Conservation (phyloP, 2,888 invertebrate genomes). For the Caenorhabditis sp. region DNA sequence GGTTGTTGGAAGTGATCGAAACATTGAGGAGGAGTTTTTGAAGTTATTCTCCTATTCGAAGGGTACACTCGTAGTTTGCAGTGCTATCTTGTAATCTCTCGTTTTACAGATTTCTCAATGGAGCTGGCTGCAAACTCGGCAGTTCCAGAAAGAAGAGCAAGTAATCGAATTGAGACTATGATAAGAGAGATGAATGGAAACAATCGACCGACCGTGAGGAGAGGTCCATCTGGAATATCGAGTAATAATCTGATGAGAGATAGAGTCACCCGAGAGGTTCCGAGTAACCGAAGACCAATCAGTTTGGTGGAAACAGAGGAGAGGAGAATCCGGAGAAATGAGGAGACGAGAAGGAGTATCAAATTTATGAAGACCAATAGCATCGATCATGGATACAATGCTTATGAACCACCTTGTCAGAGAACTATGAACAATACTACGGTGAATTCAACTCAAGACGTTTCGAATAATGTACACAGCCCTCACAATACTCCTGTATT, state of each 20-base stretch:
- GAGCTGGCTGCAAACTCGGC: conserved; percentile 28
- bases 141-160: conserved; percentile 40
- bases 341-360: conserved; percentile 62
- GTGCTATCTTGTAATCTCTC: background rate
- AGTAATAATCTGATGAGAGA: conserved; percentile 42
- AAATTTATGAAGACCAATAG: conserved; percentile 66
- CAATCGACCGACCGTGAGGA: conserved; percentile 16
- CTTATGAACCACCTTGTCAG: conserved; percentile 39
- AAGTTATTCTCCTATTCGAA: conserved; percentile 77
- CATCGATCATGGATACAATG: conserved; percentile 60
- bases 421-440: conserved; percentile 1
- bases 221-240: conserved; percentile 48
- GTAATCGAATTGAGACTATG: conserved; percentile 69
- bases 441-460: conserved; percentile 52
- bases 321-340: conserved; percentile 51
- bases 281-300: conserved; percentile 57
- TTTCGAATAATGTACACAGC: conserved; percentile 55
- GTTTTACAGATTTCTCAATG: conserved; percentile 51
- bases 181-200: conserved; percentile 70
- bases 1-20: conserved; percentile 69
- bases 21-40: conserved; percentile 80
- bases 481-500: conserved; percentile 60
- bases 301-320: conserved; percentile 67
- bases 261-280: conserved; percentile 43
- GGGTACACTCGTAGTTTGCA: conserved; percentile 48